Evolutionary conservation across 2,797 vertebrate species (phyloP).

Genomic region (Rhadinocentrus ornatus): DNA sequence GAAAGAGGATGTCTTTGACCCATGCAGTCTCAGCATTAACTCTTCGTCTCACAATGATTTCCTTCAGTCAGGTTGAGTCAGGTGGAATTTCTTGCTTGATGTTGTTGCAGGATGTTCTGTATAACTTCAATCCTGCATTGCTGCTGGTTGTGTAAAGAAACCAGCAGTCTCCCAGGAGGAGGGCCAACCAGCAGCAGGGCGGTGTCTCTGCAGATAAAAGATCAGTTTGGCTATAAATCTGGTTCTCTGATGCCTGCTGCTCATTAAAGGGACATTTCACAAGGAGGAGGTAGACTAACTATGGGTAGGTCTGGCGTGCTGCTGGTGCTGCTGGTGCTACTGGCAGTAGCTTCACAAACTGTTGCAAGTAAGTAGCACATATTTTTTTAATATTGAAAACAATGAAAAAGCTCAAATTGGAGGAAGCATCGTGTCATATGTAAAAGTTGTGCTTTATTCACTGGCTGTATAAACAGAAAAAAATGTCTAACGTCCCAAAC

Average conservation of each 20-base stretch:
- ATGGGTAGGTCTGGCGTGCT: conserved; percentile 65
- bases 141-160: conserved; percentile 43
- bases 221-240: conserved; percentile 65
- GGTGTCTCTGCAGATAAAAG: conserved; percentile 41
- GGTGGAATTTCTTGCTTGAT: conserved; percentile 27
- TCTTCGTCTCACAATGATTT: neutral
- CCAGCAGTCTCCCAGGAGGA: conserved; percentile 18
- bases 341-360: conserved; percentile 59
- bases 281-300: conserved; percentile 33
- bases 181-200: conserved; percentile 7
- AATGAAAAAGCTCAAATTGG: no score
- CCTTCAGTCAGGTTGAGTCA: neutral
- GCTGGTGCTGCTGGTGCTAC: conserved; percentile 57
- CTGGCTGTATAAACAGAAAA: no score
- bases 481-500: no score
- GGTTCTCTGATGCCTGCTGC: conserved; percentile 11
- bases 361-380: conserved; percentile 75
- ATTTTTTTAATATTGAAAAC: neutral
- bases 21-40: no score
- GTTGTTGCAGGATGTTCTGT: conserved; percentile 41
- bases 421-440: no score
- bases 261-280: conserved; percentile 62
- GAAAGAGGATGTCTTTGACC: no score
- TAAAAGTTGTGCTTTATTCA: no score
- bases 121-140: conserved; percentile 32